Percentiles rank a stretch among this genome's conserved stretches.
Evolutionary conservation across 2,888 invertebrate genomes (phyloP).

Genomic region (Cephus runcator): DNA sequence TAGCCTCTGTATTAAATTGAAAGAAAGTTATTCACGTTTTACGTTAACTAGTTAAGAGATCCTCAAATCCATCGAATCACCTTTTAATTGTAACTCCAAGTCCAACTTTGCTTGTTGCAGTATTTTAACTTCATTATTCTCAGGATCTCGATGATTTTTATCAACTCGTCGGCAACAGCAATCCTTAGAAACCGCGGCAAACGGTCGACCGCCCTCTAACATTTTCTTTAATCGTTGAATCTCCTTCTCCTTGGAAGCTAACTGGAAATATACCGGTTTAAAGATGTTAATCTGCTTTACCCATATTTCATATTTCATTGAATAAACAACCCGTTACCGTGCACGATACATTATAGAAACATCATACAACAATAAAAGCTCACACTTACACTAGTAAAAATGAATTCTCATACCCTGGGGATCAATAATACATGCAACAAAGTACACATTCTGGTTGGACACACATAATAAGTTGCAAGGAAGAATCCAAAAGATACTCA

Average conservation of each 20-base stretch:
- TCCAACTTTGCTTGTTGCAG: slow-evolving; percentile 72
- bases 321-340: background rate
- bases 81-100: slow-evolving; percentile 69
- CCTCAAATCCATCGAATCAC: slow-evolving; percentile 39
- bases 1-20: slow-evolving; percentile 62
- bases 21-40: background rate
- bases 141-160: slow-evolving; percentile 36
- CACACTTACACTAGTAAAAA: background rate
- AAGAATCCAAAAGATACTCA: slow-evolving; percentile 20
- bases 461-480: background rate
- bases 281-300: background rate
- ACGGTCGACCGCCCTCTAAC: slow-evolving; percentile 78
- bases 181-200: slow-evolving; percentile 73
- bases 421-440: background rate
- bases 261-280: slow-evolving; percentile 34
- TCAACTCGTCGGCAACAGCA: slow-evolving; percentile 73
- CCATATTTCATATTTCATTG: background rate
- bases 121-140: slow-evolving; percentile 68
- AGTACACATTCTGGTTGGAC: background rate
- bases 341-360: background rate
- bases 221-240: slow-evolving; percentile 76
- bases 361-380: background rate
- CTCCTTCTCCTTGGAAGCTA: slow-evolving; percentile 72
- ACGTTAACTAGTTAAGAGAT: background rate
- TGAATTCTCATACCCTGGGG: background rate